These are phyloP conservation scores for Salticus scenicus DNA, from an alignment of 2,888 invertebrate genomes.

Conservation along the genomic window DNA sequence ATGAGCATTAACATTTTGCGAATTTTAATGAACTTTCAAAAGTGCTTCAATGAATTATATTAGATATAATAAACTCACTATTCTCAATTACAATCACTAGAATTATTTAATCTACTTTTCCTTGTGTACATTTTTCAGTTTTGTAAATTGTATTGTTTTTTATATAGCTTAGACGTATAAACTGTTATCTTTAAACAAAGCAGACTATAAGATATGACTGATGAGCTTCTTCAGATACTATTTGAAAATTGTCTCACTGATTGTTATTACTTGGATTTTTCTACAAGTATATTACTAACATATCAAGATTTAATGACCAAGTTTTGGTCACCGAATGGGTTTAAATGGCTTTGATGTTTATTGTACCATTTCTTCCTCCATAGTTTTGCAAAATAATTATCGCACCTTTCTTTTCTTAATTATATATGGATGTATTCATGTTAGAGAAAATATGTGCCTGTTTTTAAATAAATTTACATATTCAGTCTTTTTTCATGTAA, in stretches of 20 bases:
- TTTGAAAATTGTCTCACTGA: conserved; percentile 30
- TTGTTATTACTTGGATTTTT: conserved; percentile 45
- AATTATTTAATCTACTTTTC: not conserved
- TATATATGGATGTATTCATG: conserved; percentile 49
- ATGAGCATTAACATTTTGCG: not conserved
- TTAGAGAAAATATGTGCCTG: conserved; percentile 49
- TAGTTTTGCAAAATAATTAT: conserved; percentile 44
- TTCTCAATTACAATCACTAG: too few relatives aligned
- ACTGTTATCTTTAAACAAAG: not conserved
- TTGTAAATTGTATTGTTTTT: not conserved
- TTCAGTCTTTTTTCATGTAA: conserved; percentile 53
- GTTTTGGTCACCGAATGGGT: conserved; percentile 67
- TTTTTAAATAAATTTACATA: conserved; percentile 48
- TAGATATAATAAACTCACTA: too few relatives aligned
- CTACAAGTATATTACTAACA: conserved; percentile 42
- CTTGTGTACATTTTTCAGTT: not conserved
- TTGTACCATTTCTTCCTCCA: conserved; percentile 39
- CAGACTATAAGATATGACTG: not conserved
- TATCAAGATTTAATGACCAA: conserved; percentile 41
- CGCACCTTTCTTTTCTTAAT: conserved; percentile 47
- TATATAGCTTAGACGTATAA: not conserved
- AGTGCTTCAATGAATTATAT: not conserved
- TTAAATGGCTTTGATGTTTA: conserved; percentile 63
- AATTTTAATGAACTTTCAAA: not conserved
- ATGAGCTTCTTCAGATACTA: conserved; percentile 31